These are phyloP conservation scores for Choloepus hoffmanni DNA, from an alignment of 2,113 vertebrate genomes.

Conservation along the genomic window DNA sequence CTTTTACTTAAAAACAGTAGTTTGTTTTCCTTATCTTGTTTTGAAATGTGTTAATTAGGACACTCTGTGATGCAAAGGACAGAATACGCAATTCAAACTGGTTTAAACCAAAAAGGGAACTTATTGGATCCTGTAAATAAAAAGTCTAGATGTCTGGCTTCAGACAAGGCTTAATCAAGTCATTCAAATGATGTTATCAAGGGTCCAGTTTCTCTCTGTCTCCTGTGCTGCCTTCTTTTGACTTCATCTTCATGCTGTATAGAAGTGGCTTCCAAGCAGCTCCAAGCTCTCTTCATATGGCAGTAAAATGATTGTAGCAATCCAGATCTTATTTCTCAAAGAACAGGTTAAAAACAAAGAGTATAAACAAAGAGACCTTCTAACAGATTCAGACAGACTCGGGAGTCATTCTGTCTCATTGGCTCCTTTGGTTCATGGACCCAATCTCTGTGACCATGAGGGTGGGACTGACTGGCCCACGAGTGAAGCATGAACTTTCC, in stretches of 20 bases:
- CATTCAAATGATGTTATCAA: neutral
- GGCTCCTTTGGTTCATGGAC: neutral
- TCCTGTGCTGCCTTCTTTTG: neutral
- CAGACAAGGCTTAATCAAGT: neutral
- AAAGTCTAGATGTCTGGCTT: neutral
- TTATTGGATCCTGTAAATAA: neutral
- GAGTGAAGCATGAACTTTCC: neutral
- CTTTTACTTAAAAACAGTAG: neutral
- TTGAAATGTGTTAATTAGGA: neutral
- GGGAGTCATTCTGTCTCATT: neutral
- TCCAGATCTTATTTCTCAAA: neutral
- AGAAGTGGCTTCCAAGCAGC: neutral
- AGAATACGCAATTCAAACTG: slow-evolving; percentile 10
- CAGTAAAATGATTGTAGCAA: neutral
- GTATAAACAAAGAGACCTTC: neutral
- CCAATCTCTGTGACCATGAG: neutral
- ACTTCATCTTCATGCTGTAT: neutral
- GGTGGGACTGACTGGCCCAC: neutral
- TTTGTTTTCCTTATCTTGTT: neutral
- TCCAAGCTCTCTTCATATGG: neutral
- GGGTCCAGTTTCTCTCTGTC: neutral
- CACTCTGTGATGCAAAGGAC: neutral
- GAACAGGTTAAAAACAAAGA: neutral
- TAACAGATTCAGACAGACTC: neutral
- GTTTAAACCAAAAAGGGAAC: neutral